Base-by-base conservation (phyloP, 2,797 vertebrate genomes). In the Macropodus opercularis region DNA sequence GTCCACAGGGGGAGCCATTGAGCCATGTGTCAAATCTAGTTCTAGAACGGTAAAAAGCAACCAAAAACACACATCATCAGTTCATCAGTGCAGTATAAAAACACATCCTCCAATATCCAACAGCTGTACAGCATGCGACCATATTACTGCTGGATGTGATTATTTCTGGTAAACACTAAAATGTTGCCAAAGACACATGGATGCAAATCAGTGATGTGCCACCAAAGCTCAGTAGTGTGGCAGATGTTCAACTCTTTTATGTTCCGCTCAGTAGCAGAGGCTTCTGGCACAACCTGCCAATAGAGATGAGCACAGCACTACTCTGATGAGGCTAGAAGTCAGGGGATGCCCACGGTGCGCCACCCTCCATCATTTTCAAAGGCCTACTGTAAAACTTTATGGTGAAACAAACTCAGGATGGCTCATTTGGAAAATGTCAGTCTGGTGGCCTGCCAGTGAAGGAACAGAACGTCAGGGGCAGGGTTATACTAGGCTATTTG, bases 1-100 rank as follows among this genome's bases (percentile, higher is more conserved):
- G 57, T 83, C 87, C 83, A 87, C 85, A 86, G 86, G 81, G 77
- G 89, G 89, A 77, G 88, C 79, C 65, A 75, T 87, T 77, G 85
- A 86, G 84, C 85, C 61, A 50, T 39, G 59, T 56, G 68, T 72
- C 27, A 80, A 69, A 69, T 40, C 23, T 32, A 9, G 22, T 54
- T 49, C 52, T 19, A 41, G 42, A 18, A 62, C 27, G 26, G 61
- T 26, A 26, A 42, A 40, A 5, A 31, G 23, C 34, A 4, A 55
- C 6, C 32, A 36, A 3, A n/a, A 60, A 44, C 18, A 46, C 19
- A 50, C 56, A 27, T 67, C 72, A 69, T 34, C 56, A 66, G 67
- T 70, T 72, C 17, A 69, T 79, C 60, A 67, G 24, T 67, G 44
- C 43, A 51, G 48, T 10, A 27, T 39, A 49, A 72, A 59, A 72